Evolutionary conservation across 2,113 vertebrate species (phyloP), one percentile per base, ranked within the genome.

Genomic region (Limnothrissa miodon): DNA sequence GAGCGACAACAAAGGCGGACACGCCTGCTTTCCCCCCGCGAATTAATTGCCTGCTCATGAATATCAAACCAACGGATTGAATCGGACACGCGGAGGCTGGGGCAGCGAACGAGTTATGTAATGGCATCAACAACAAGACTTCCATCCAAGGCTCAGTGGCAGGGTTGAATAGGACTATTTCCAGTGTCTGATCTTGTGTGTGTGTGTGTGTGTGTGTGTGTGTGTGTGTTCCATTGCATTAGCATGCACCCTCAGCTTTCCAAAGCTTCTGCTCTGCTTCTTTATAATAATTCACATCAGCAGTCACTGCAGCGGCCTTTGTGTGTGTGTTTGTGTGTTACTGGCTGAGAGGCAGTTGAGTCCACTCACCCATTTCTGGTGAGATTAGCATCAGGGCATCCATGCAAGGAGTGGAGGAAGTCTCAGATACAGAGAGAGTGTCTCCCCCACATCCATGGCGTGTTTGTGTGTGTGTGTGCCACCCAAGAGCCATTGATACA

Each of bases 351-450:
- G 83, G 80, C 78, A 53, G 79, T 78, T n/a, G 80, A 78, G 79
- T 56, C 82, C 80, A 80, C 79, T 85, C 83, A 84, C 53, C 33
- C 21, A 80, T 74, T 83, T 85, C 86, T 85, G 70, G 70, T 39
- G 53, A 82, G 84, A 86, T 85, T 85, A 87, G 42, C 82, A 84
- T 87, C 83, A 86, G 78, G 74, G 82, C 80, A 78, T 33, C 53
- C 59, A 70, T 39, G 45, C 80, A 78, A 83, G 74, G 78, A 53
- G 59, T 79, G 36, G 48, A 17, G 48, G 48, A 19, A 4, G 48
- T 17, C 2, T 19, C 2, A 15, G 17, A 51, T 11, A 19, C 2
- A 15, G 48, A 17, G 48, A 19, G 17, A 15, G 4, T 2, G 42
- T 42, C 42, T 42, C 42, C 42, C 42, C 6, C 42, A 4, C 42